Evolutionary conservation across 2,888 invertebrate species (phyloP).

Genomic region (Mechanitis messenoides): DNA sequence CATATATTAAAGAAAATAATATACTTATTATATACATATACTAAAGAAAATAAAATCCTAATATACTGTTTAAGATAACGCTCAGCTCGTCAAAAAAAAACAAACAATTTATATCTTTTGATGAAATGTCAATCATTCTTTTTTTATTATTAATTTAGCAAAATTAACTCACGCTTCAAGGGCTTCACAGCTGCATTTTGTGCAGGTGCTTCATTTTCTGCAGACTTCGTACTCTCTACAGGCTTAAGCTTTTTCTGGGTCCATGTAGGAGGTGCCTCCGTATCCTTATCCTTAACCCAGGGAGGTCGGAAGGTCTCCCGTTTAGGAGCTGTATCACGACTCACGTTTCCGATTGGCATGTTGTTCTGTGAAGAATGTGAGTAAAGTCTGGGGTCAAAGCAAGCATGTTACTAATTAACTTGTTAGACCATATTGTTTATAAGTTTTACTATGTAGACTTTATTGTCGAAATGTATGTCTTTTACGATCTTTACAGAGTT

Average conservation of each 20-base stretch:
- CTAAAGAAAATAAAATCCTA: too few species aligned
- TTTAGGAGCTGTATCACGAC: conserved; percentile 72
- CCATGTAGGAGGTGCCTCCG: conserved; percentile 79
- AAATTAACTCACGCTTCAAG: conserved; percentile 54
- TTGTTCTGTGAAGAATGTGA: conserved; percentile 30
- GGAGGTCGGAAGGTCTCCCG: conserved; percentile 84
- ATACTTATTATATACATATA: too few species aligned
- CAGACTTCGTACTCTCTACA: conserved; percentile 48
- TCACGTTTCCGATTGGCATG: conserved; percentile 71
- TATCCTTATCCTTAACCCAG: conserved; percentile 83
- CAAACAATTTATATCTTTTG: too few species aligned
- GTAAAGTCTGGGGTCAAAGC: conserved; percentile 15
- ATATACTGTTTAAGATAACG: too few species aligned
- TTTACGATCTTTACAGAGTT: not conserved
- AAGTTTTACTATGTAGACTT: not conserved
- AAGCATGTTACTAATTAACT: not conserved
- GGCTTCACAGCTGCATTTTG: conserved; percentile 39
- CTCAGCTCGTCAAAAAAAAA: too few species aligned
- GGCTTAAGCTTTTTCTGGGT: conserved; percentile 73
- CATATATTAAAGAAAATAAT: too few species aligned
- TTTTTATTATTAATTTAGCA: too few species aligned
- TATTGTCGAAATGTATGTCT: not conserved
- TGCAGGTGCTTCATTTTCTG: conserved; percentile 34
- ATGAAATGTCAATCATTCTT: too few species aligned
- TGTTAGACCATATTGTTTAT: not conserved